phyloP scores from a whole-genome alignment of 2,797 vertebrate genomes.

The Semaprochilodus insignis region DNA sequence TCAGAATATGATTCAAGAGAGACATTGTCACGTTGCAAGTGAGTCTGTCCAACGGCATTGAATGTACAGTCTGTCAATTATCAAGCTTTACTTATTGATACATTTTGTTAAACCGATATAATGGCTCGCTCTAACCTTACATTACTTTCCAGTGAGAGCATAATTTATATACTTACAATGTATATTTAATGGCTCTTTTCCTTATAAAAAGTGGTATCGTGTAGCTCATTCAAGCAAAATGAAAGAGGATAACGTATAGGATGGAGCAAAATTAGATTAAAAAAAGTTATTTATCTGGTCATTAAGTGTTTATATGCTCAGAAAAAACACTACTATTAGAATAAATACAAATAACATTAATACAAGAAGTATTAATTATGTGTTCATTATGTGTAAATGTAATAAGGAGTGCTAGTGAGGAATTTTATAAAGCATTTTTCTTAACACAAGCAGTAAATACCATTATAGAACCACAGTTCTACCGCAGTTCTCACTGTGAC shows the following conservation, averaged over 20 bases:
- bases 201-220: conserved; percentile 46
- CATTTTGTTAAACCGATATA: conserved; percentile 56
- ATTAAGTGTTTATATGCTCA: too few species aligned
- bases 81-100: conserved; percentile 58
- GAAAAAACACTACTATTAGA: too few species aligned
- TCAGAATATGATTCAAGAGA: conserved; percentile 62
- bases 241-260: too few species aligned
- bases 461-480: too few species aligned
- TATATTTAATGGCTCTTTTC: conserved; percentile 61
- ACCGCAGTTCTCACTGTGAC: not conserved
- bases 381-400: too few species aligned
- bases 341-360: too few species aligned
- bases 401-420: too few species aligned
- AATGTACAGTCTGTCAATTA: conserved; percentile 46
- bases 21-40: conserved; percentile 40
- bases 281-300: too few species aligned
- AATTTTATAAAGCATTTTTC: too few species aligned
- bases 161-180: conserved; percentile 61
- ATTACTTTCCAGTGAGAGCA: conserved; percentile 51
- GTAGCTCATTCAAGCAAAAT: conserved; percentile 14
- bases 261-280: too few species aligned
- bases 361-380: too few species aligned
- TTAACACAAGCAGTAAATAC: too few species aligned
- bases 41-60: conserved; percentile 11
- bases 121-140: conserved; percentile 60